Evolutionary conservation across 2,797 vertebrate species (phyloP).

Genomic region (Melanotaenia trifasciata): DNA sequence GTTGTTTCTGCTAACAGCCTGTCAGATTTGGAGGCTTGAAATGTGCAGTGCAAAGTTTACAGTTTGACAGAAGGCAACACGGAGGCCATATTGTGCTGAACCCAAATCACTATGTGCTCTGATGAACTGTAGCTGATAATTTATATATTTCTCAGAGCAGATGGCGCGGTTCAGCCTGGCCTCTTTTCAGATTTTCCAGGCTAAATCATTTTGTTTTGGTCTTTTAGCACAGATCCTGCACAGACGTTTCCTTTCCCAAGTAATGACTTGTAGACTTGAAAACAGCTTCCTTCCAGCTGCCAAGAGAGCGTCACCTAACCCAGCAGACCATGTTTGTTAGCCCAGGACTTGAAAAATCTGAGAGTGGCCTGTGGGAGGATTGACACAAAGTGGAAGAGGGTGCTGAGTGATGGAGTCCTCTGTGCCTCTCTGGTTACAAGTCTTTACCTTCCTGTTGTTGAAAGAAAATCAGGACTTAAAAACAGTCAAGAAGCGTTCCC

Average conservation of each 20-base stretch:
- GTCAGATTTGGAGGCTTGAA: slow-evolving; percentile 39
- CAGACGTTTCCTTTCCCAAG: slow-evolving; percentile 7
- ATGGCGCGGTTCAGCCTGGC: slow-evolving; percentile 61
- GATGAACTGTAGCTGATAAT: slow-evolving; percentile 67
- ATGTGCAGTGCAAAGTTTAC: slow-evolving; percentile 43
- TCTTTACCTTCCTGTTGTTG: slow-evolving; percentile 68
- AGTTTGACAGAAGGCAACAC: slow-evolving; percentile 59
- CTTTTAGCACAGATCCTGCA: slow-evolving; percentile 19
- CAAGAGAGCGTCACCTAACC: slow-evolving; percentile 7
- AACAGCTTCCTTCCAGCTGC: slow-evolving; percentile 8
- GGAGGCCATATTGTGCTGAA: slow-evolving; percentile 55
- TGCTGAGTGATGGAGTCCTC: slow-evolving; percentile 72
- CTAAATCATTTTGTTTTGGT: slow-evolving; percentile 50
- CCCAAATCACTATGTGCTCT: slow-evolving; percentile 54
- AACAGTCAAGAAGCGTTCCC: slow-evolving; percentile 15
- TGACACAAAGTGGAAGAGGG: slow-evolving; percentile 50
- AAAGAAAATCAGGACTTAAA: slow-evolving; percentile 47
- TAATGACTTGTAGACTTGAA: slow-evolving; percentile 16
- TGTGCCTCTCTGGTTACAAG: slow-evolving; percentile 76
- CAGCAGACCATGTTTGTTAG: slow-evolving; percentile 44
- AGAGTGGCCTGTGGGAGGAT: slow-evolving; percentile 41
- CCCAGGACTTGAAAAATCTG: slow-evolving; percentile 21
- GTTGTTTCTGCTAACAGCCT: slow-evolving; percentile 5
- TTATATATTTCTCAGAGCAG: slow-evolving; percentile 72
- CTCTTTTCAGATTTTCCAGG: slow-evolving; percentile 44